phyloP scores from a whole-genome alignment of 2,888 invertebrate genomes.

The Rapana venosa region DNA sequence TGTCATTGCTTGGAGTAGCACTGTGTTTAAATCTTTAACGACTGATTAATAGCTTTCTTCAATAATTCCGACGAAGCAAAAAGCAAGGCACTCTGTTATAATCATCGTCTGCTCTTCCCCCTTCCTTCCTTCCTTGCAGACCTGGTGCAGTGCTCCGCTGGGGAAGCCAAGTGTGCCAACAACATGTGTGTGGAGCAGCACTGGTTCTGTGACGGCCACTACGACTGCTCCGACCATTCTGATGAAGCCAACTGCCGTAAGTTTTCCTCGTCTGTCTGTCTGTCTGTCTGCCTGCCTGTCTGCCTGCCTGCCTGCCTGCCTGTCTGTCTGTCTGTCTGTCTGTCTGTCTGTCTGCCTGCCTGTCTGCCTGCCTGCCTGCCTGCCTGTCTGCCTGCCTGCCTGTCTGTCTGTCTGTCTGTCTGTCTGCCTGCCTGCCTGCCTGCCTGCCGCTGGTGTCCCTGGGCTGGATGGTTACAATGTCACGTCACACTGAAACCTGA shows the following conservation, averaged over 20 bases:
- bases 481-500: too few relatives aligned
- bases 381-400: not conserved
- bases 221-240: not conserved
- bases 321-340: not conserved
- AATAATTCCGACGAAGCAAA: too few relatives aligned
- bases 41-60: too few relatives aligned
- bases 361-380: not conserved
- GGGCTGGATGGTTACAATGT: too few relatives aligned
- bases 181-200: not conserved
- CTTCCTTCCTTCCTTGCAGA: not conserved
- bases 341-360: not conserved
- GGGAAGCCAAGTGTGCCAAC: not conserved
- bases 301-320: too few relatives aligned
- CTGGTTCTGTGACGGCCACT: not conserved
- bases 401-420: not conserved
- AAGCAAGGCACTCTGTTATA: too few relatives aligned
- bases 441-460: too few relatives aligned
- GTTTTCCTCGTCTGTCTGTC: not conserved
- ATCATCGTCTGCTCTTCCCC: not conserved
- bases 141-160: too few relatives aligned
- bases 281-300: not conserved
- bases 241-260: not conserved
- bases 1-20: too few relatives aligned
- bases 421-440: too few relatives aligned
- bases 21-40: too few relatives aligned